Percentiles rank a stretch among this genome's conserved stretches.
Evolutionary conservation across 2,888 invertebrate genomes (phyloP).

Genomic region (Oegoconia quadripuncta): DNA sequence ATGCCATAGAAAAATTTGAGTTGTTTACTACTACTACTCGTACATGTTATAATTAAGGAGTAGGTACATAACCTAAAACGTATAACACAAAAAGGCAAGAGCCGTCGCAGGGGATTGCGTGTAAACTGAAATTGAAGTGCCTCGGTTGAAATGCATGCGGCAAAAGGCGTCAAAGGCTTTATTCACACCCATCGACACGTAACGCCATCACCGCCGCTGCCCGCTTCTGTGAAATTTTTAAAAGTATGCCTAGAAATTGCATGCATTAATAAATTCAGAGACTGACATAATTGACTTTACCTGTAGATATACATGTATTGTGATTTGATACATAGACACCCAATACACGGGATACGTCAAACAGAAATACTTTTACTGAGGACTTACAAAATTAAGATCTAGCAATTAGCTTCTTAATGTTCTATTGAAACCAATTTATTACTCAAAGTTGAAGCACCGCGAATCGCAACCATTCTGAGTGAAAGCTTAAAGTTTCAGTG

Average conservation of each 20-base stretch:
- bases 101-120: conserved; percentile 35
- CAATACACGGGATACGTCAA: too few species aligned
- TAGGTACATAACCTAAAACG: too few species aligned
- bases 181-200: conserved; percentile 63
- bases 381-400: conserved; percentile 35
- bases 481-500: conserved; percentile 77
- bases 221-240: conserved; percentile 32
- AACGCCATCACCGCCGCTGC: conserved; percentile 41
- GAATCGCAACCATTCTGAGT: conserved; percentile 70
- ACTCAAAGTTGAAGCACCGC: conserved; percentile 66
- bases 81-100: conserved; percentile 19
- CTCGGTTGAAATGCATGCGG: conserved; percentile 53
- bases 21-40: too few species aligned
- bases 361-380: background rate
- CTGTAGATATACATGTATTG: too few species aligned
- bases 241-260: too few species aligned
- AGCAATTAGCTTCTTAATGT: conserved; percentile 42
- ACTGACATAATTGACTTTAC: too few species aligned
- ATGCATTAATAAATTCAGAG: too few species aligned
- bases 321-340: too few species aligned
- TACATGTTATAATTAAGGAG: too few species aligned
- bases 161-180: conserved; percentile 71
- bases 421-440: conserved; percentile 69
- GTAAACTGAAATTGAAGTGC: conserved; percentile 62
- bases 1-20: too few species aligned